Percentiles rank a stretch among this genome's conserved stretches.
Conservation (phyloP, 2,113 vertebrate species). For the Chionodraco myersi region DNA sequence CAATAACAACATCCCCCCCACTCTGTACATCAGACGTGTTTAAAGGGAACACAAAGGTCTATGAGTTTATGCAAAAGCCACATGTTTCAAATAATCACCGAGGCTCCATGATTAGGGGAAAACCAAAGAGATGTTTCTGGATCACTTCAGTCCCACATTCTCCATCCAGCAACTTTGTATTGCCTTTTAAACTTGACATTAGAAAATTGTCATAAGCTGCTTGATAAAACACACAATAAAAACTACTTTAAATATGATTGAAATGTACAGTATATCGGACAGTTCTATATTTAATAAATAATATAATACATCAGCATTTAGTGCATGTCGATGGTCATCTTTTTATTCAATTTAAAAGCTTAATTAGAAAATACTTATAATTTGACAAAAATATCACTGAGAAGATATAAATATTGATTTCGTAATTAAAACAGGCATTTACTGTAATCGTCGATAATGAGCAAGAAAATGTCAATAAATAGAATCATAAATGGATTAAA, state of each 20-base stretch:
- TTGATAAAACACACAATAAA: slow-evolving; percentile 77
- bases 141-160: slow-evolving; percentile 59
- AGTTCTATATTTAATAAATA: slow-evolving; percentile 76
- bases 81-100: slow-evolving; percentile 44
- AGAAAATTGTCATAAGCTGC: slow-evolving; percentile 67
- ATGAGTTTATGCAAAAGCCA: slow-evolving; percentile 36
- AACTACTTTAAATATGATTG: slow-evolving; percentile 76
- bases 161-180: slow-evolving; percentile 61
- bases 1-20: slow-evolving; percentile 22
- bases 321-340: slow-evolving; percentile 77
- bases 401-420: slow-evolving; percentile 79
- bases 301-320: slow-evolving; percentile 80
- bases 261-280: slow-evolving; percentile 77
- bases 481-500: slow-evolving; percentile 70
- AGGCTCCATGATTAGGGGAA: slow-evolving; percentile 34
- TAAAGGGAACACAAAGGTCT: slow-evolving; percentile 44
- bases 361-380: slow-evolving; percentile 81
- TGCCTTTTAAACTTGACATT: slow-evolving; percentile 65
- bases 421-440: slow-evolving; percentile 77
- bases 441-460: slow-evolving; percentile 68
- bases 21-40: slow-evolving; percentile 50
- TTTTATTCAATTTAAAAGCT: slow-evolving; percentile 79
- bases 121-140: slow-evolving; percentile 37
- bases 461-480: slow-evolving; percentile 73
- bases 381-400: slow-evolving; percentile 81